These are phyloP conservation scores for Plecotus auritus DNA, from an alignment of 2,113 vertebrate species.

Conservation along the genomic window DNA sequence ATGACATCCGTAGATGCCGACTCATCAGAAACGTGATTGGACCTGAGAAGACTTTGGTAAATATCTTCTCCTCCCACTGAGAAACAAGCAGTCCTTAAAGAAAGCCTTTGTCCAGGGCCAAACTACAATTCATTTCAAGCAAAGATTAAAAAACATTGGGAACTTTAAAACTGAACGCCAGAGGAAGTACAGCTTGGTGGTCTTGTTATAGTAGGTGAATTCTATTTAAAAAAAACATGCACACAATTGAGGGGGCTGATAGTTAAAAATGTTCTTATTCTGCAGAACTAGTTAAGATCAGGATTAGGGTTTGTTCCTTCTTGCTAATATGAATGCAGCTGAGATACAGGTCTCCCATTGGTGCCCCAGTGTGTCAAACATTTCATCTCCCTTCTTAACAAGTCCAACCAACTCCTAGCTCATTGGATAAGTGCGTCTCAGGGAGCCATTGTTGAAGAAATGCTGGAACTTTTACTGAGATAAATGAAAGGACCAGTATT, in stretches of 20 bases:
- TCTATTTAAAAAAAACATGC: background rate
- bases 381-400: background rate
- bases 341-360: background rate
- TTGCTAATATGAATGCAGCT: background rate
- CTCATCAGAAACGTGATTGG: constrained; percentile 83
- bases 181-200: background rate
- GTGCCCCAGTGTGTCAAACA: background rate
- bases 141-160: background rate
- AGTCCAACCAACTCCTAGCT: background rate
- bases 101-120: background rate
- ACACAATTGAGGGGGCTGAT: background rate
- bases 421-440: background rate
- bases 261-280: constrained; percentile 7
- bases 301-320: background rate
- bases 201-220: background rate
- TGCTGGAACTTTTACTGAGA: background rate
- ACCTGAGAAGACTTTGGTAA: constrained; percentile 80
- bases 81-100: background rate
- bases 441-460: background rate
- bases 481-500: background rate
- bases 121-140: background rate
- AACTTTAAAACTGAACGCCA: background rate
- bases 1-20: constrained; percentile 82
- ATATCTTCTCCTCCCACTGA: background rate
- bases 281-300: background rate